A percentile compares a stretch with the other conserved stretches of the same genome.
These are phyloP conservation scores for Pristionchus exspectatus DNA, from an alignment of 2,888 invertebrate genomes.

Conservation along the genomic window DNA sequence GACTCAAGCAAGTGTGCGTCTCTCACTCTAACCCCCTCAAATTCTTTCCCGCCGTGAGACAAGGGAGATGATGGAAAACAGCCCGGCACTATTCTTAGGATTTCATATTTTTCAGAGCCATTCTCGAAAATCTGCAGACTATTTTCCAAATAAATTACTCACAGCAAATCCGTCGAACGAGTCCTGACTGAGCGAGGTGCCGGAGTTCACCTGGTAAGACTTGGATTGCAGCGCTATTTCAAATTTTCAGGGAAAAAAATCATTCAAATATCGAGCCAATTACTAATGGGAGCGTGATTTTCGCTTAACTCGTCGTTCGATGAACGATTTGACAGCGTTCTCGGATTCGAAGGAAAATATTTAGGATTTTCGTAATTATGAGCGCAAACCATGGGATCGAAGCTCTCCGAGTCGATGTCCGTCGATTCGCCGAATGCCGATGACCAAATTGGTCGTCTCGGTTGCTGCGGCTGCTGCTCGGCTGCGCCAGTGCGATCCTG, in stretches of 20 bases:
- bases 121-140: too few species aligned
- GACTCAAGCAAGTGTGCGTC: neutral
- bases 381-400: constrained; percentile 19
- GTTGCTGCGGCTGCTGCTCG: neutral
- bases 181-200: constrained; percentile 41
- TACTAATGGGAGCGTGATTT: too few species aligned
- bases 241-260: neutral
- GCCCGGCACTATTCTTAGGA: neutral
- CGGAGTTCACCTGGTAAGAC: neutral
- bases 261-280: too few species aligned
- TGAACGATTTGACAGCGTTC: too few species aligned
- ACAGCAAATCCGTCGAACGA: constrained; percentile 2
- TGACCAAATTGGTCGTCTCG: constrained; percentile 38
- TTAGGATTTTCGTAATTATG: neutral
- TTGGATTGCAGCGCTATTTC: neutral
- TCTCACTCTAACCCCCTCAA: constrained; percentile 41
- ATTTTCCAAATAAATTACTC: neutral
- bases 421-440: constrained; percentile 32
- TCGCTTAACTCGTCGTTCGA: too few species aligned
- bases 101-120: too few species aligned
- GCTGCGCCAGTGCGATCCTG: constrained; percentile 23
- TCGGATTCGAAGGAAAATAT: too few species aligned
- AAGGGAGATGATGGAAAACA: neutral
- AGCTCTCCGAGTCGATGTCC: constrained; percentile 42
- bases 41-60: neutral